Base-by-base conservation (phyloP, 2,797 vertebrate genomes). In the Lepidocolaptes lacrymiger region DNA sequence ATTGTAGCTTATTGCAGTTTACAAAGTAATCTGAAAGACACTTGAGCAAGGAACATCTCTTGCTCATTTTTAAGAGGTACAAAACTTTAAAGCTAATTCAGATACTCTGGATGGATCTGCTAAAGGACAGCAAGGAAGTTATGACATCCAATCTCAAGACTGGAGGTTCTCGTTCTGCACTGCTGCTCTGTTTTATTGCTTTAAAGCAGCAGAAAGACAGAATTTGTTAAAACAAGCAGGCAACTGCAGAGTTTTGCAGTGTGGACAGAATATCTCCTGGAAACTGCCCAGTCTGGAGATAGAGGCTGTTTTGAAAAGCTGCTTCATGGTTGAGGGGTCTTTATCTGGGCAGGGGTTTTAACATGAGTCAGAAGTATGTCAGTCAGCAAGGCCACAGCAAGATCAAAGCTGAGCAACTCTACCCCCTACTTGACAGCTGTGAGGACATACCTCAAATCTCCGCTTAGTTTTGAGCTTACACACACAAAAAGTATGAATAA, bases 11-110 rank as follows among this genome's bases (percentile, higher is more conserved):
- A 95, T 79, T 95, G 69, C 77, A 85, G 88, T 87, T 84, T 63
- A 46, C 82, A 97, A 95, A 96, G 77, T 82, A 92, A 91, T 91
- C 71, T 76, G 63, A 91, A 96, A 97, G 97, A 88, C 82, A 37
- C 56, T 77, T 27, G 30, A 93, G 58, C 73, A 44, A 95, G 85
- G n/a, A 24, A 77, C 39, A 51, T 2, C 2, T 58, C 54, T 34
- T 62, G 59, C 48, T 51, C 5, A 44, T 52, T 90, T 90, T 68
- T 76, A 76, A 88, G 28, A 36, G 37, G 11, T 27, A 69, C 39
- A 30, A 91, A 95, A 91, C 55, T 90, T 72, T 74, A 55, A 56
- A 39, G 27, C 32, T 12, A 63, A 27, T 59, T 63, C 71, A 23
- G 48, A 73, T 62, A 81, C 32, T 82, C 49, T 66, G 15, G 16